Base-by-base conservation (phyloP, 2,888 invertebrate species). In the Drosophila quinaria region DNA sequence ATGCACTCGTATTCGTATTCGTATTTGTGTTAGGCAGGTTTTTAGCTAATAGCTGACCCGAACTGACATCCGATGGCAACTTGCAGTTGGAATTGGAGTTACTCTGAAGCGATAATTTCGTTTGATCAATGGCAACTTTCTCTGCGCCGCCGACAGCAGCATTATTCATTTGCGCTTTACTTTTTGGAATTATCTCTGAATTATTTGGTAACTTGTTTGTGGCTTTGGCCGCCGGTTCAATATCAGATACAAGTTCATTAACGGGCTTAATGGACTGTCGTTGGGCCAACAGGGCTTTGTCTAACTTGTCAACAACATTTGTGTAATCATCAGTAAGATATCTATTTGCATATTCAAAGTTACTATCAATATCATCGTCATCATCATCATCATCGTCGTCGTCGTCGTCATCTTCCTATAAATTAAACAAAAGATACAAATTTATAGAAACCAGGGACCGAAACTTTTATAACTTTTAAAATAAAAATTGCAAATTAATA, bases 311-410 rank as follows among this genome's bases (percentile, higher is more conserved):
- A 44, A 84, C 85, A 1, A 89, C 81, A 66, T 89, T 83, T 42
- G 80, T 89, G 60, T 87, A 85, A 46, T 91, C 89, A 56, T 90
- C 91, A 3, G 86, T 77, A 31, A 91, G 71, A 47, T 90, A 86
- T 67, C 87, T 84, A 74, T 91, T 91, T 2, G 87, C 89, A 64
- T 91, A 91, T 4, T 78, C 75, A 61, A 87, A 80, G 56, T 88
- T 86, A 64, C 85, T 87, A 15, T 89, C 87, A 33, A 93, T 92
- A 47, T 79, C 77, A 54, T 71, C 78, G n/a, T 64, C 78, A 0
- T 73, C 75, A 0, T 75, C 74, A 3, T 83, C 83, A 1, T 88
- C 87, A 9, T 93, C 93, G 1, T 75, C 70, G 0, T 68, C 70
- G 3, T 75, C 70, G 0, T 68, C 70, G 1, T 62, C 73, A n/a